Evolutionary conservation across 2,888 invertebrate species (phyloP).

Genomic region (Dryadula phaetusa): DNA sequence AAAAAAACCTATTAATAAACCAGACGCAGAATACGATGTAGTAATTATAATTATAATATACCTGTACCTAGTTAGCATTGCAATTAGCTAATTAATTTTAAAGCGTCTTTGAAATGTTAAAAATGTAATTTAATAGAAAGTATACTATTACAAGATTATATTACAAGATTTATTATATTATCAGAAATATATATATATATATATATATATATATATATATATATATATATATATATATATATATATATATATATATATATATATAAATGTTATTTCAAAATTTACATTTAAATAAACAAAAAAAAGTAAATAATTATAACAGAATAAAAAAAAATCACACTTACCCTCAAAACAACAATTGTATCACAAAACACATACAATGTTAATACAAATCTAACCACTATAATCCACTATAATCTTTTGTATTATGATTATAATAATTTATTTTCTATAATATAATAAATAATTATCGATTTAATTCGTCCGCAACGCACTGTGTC

Average conservation of each 20-base stretch:
- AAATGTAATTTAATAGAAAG: not conserved
- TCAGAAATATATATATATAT: no score
- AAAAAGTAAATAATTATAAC: not conserved
- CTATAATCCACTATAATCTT: conserved; percentile 8
- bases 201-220: no score
- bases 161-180: no score
- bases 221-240: no score
- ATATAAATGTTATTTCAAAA: no score
- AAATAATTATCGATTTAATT: conserved; percentile 7
- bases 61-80: not conserved
- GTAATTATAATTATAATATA: not conserved
- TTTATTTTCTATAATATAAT: not conserved
- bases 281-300: no score
- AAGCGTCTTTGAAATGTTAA: not conserved
- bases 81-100: conserved; percentile 11
- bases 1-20: not conserved
- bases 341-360: conserved; percentile 6
- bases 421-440: not conserved
- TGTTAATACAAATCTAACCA: not conserved
- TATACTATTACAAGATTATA: not conserved
- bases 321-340: not conserved
- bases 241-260: no score
- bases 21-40: not conserved
- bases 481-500: conserved; percentile 29
- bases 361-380: conserved; percentile 17